Conservation (phyloP, 2,797 vertebrate species). For the Fratercula arctica region DNA sequence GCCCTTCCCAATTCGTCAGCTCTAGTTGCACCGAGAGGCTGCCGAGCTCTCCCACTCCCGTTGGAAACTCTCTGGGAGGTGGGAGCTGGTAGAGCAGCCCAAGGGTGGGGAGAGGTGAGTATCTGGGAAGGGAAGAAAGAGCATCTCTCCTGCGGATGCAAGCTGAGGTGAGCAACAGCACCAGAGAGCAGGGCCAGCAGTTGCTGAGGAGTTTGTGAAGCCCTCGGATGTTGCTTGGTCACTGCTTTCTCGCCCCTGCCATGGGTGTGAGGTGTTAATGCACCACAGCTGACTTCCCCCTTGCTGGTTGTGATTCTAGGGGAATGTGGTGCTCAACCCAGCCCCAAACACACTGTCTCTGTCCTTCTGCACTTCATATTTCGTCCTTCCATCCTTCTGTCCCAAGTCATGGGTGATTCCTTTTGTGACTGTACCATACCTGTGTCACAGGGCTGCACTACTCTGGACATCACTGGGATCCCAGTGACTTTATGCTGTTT, state of each 20-base stretch:
- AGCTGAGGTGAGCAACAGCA: neutral
- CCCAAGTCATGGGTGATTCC: neutral
- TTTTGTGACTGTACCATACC: neutral
- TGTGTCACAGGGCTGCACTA: neutral
- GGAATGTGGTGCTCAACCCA: neutral
- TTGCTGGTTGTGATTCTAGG: neutral
- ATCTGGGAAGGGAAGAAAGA: neutral
- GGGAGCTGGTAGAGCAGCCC: neutral
- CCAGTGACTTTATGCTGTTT: slow-evolving; percentile 42
- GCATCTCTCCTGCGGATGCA: too few species aligned
- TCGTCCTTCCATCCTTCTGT: neutral
- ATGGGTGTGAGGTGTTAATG: neutral
- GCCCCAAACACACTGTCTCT: neutral
- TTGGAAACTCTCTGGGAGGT: neutral
- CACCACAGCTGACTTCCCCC: neutral
- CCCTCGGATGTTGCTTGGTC: neutral
- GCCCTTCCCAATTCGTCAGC: neutral
- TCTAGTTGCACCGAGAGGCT: neutral
- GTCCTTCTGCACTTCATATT: neutral
- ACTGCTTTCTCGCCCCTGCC: neutral
- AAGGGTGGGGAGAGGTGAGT: neutral
- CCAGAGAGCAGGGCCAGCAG: neutral
- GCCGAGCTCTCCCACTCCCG: neutral
- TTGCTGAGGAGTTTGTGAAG: neutral
- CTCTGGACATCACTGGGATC: slow-evolving; percentile 33